phyloP scores from a whole-genome alignment of 2,797 vertebrate genomes.

The Danio jaintianensis region DNA sequence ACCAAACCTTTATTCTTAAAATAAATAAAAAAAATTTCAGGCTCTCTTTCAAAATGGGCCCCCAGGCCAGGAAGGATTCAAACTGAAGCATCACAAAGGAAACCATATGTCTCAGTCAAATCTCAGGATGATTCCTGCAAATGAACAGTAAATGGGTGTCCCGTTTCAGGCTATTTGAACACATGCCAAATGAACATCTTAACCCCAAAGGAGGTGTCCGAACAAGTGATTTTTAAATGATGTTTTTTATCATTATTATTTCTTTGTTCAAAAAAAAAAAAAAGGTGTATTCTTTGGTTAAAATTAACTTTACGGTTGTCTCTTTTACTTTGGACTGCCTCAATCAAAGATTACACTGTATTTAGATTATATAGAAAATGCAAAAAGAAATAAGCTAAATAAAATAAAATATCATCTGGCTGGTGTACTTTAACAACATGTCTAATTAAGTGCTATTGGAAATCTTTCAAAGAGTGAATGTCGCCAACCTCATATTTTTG shows the following conservation, averaged over 20 bases:
- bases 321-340: background rate
- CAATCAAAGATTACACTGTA: no score
- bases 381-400: no score
- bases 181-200: slow-evolving; percentile 32
- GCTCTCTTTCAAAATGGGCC: background rate
- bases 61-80: slow-evolving; percentile 36
- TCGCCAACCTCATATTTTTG: no score
- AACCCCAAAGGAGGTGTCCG: slow-evolving; percentile 42
- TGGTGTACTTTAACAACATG: no score
- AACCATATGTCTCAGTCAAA: slow-evolving; percentile 58
- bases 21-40: background rate
- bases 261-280: background rate
- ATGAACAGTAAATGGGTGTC: slow-evolving; percentile 37
- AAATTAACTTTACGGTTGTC: background rate
- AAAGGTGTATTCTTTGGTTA: background rate
- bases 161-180: slow-evolving; percentile 36
- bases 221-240: background rate
- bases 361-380: no score
- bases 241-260: background rate
- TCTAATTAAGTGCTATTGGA: no score
- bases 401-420: no score
- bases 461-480: no score
- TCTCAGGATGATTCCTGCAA: slow-evolving; percentile 45
- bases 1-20: background rate
- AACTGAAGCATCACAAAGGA: slow-evolving; percentile 54